These are phyloP conservation scores for Paradoxurus hermaphroditus DNA, from an alignment of 2,113 vertebrate species.

Conservation along the genomic window DNA sequence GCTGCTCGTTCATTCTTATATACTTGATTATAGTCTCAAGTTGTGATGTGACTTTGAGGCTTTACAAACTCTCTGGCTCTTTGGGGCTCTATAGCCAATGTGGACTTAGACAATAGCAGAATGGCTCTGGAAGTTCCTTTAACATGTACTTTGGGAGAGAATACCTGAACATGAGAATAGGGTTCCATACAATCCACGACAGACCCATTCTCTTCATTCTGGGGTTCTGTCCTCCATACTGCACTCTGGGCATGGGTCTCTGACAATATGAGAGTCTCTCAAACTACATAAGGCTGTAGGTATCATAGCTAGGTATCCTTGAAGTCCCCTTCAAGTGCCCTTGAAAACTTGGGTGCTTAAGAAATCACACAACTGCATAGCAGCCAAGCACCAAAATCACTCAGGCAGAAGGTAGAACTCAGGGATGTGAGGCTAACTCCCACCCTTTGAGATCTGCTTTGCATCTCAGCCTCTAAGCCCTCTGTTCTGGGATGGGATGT, in stretches of 20 bases:
- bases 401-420: not conserved
- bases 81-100: not conserved
- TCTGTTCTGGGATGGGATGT: not conserved
- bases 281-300: not conserved
- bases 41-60: not conserved
- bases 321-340: not conserved
- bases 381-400: not conserved
- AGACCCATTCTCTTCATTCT: not conserved
- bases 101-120: not conserved
- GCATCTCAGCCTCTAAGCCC: not conserved
- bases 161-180: not conserved
- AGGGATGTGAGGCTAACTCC: not conserved
- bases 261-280: not conserved
- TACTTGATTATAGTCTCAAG: not conserved
- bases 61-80: not conserved
- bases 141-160: not conserved
- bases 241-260: not conserved
- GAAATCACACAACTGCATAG: not conserved
- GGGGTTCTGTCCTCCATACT: not conserved
- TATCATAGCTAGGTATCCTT: not conserved
- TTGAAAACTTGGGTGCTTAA: not conserved
- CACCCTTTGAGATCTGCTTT: not conserved
- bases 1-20: not conserved
- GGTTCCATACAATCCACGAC: rapidly evolving
- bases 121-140: not conserved